Evolutionary conservation across 2,113 vertebrate genomes (phyloP).

Genomic region (Paralichthys olivaceus): DNA sequence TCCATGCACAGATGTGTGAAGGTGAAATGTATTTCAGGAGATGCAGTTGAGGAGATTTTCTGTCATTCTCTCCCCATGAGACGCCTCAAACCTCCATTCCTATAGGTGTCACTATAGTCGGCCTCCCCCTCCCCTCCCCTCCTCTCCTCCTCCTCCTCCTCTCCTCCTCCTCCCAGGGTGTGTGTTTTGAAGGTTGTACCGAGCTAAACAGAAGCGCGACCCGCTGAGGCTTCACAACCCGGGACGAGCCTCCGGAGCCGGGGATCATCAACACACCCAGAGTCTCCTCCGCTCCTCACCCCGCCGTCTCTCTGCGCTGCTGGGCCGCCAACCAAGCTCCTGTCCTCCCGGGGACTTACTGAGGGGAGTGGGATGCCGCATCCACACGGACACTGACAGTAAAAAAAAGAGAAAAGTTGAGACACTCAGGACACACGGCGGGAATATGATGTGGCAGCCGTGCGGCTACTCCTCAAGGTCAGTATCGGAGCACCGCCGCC

Average conservation of each 20-base stretch:
- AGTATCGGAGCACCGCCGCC: slow-evolving; percentile 45
- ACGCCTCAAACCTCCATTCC: slow-evolving; percentile 58
- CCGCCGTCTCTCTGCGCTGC: neutral
- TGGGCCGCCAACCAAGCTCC: slow-evolving; percentile 14
- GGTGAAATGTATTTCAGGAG: no score
- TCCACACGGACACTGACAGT: slow-evolving; percentile 8
- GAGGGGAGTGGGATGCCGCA: slow-evolving; percentile 18
- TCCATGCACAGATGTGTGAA: no score
- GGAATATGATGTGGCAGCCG: slow-evolving; percentile 51
- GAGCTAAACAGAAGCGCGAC: slow-evolving; percentile 31
- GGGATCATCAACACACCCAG: neutral
- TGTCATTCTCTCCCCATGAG: neutral
- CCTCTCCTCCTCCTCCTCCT: slow-evolving; percentile 37
- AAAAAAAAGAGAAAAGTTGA: slow-evolving; percentile 55
- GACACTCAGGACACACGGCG: neutral
- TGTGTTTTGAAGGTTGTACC: slow-evolving; percentile 75
- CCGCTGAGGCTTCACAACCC: slow-evolving; percentile 7
- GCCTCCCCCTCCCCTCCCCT: slow-evolving; percentile 3
- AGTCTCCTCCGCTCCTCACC: neutral
- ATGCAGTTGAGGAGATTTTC: no score
- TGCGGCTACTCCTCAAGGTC: slow-evolving; percentile 70
- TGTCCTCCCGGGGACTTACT: slow-evolving; percentile 14
- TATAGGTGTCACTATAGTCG: slow-evolving; percentile 71
- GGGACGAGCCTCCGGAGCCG: neutral
- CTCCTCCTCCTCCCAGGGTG: slow-evolving; percentile 67